Evolutionary conservation across 2,113 vertebrate species (phyloP).

Genomic region (Burhinus bistriatus): DNA sequence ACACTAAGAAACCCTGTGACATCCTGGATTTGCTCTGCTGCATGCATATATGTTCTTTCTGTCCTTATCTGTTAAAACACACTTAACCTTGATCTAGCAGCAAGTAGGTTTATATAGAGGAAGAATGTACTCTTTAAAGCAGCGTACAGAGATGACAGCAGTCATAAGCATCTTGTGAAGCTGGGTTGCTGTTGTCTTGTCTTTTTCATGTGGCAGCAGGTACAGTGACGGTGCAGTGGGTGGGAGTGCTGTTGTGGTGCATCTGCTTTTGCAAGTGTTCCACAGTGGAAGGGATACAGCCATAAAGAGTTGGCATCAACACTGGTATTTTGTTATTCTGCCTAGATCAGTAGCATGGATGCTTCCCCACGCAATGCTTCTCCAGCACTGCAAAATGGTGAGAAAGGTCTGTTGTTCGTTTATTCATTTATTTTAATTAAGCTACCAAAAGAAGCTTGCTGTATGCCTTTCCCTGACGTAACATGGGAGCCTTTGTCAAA

Average conservation of each 20-base stretch:
- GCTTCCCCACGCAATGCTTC: conserved; percentile 92
- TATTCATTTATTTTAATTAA: neutral
- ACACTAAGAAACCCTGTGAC: neutral
- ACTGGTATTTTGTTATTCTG: neutral
- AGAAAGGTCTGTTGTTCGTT: conserved; percentile 83
- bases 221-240: neutral
- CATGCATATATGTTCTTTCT: neutral
- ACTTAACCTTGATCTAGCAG: neutral
- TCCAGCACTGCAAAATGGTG: conserved; percentile 89
- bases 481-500: neutral
- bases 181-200: neutral
- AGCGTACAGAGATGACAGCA: neutral
- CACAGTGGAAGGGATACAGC: neutral
- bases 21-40: neutral
- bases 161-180: neutral
- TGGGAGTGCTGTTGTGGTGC: neutral
- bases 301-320: neutral
- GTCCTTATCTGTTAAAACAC: neutral
- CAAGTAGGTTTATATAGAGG: neutral
- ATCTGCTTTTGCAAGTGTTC: neutral
- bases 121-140: neutral
- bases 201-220: neutral
- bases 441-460: neutral
- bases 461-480: neutral
- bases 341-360: conserved; percentile 84